Percentiles rank a stretch among this genome's conserved stretches.
Conservation (phyloP, 2,113 vertebrate genomes). For the Neogobius melanostomus region DNA sequence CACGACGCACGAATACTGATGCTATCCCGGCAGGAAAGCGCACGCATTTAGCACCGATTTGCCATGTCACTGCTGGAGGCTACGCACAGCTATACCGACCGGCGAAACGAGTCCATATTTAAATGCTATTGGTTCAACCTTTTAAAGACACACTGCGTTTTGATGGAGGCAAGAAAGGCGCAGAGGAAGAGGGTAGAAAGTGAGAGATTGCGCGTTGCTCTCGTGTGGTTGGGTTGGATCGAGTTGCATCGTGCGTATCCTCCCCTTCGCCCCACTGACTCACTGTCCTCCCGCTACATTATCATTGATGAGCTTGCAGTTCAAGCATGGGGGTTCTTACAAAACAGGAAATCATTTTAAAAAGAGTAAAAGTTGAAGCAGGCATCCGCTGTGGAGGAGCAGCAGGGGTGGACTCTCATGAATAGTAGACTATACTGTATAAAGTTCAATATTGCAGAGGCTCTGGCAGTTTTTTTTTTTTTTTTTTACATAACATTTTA, state of each 20-base stretch:
- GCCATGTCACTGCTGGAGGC: slow-evolving; percentile 61
- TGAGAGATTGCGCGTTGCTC: neutral
- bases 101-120: slow-evolving; percentile 23
- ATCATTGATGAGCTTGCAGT: slow-evolving; percentile 49
- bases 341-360: slow-evolving; percentile 57
- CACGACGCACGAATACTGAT: slow-evolving; percentile 52
- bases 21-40: neutral
- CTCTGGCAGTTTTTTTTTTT: too few relatives aligned
- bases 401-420: neutral
- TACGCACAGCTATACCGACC: slow-evolving; percentile 33
- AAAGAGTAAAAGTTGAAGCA: slow-evolving; percentile 2
- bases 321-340: neutral
- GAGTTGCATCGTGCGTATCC: slow-evolving; percentile 5
- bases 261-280: slow-evolving; percentile 21
- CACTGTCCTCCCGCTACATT: slow-evolving; percentile 16
- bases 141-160: slow-evolving; percentile 69
- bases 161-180: neutral
- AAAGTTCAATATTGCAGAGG: too few relatives aligned
- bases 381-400: slow-evolving; percentile 4
- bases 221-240: neutral
- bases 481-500: too few relatives aligned
- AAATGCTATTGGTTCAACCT: slow-evolving; percentile 48
- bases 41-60: slow-evolving; percentile 31
- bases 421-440: too few relatives aligned
- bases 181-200: too few relatives aligned